Base-by-base conservation (phyloP, 2,797 vertebrate genomes). In the Tiaroga cobitis region DNA sequence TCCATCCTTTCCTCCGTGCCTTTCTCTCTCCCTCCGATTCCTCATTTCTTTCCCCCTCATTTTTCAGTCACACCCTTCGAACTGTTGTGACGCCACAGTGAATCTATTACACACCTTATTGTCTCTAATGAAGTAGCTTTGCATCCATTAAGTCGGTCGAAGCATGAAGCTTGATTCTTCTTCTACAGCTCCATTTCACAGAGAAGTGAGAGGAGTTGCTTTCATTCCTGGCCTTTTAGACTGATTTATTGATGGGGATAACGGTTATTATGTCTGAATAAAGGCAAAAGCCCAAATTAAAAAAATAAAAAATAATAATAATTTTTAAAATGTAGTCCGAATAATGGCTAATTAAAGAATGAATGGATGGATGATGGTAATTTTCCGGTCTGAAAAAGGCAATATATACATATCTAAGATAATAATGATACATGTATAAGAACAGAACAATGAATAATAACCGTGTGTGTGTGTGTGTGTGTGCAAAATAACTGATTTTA, bases 91-190 rank as follows among this genome's bases (percentile, higher is more conserved):
- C 93, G 91, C 94, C 92, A 93, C 89, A 91, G 91, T 90, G 89
- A 95, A 95, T 95, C 93, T 91, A 95, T 96, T 95, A 95, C 94
- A 96, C 94, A 95, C 93, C 92, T 95, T 95, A 95, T 94, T 94
- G 94, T 93, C 92, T 94, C 92, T 95, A 95, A 95, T 95, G 94
- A 95, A 94, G 94, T 93, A 92, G 93, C 93, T 95, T 92, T 89
- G 90, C 89, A 89, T 88, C 92, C 91, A 94, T 93, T 93, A 95
- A 92, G 54, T 86, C 87, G 91, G 94, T 93, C 95, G 94, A 95
- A 94, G 91, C 94, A 89, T 95, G 94, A 94, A 93, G 94, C 90
- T 91, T 91, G 92, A 61, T 61, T 77, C 13, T 89, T 91, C 89
- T 93, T 93, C 94, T 93, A 92, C 88, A 91, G 92, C 92, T 93